These are phyloP conservation scores for Drosophila parabipectinata DNA, from an alignment of 1,140 invertebrate genomes.

Conservation along the genomic window DNA sequence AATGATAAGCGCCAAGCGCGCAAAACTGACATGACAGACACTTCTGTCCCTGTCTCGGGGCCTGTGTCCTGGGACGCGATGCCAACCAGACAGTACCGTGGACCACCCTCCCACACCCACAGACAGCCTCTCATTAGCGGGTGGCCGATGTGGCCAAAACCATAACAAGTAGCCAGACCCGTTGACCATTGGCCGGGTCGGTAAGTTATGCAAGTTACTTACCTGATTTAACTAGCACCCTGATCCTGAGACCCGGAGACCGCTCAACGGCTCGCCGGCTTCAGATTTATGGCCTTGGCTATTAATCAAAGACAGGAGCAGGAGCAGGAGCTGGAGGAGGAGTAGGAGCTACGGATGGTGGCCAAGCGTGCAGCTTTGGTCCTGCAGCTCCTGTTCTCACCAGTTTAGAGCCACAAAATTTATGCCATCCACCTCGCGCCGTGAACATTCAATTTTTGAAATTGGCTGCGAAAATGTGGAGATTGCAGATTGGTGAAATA, in stretches of 20 bases:
- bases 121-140: conserved; percentile 46
- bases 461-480: conserved; percentile 49
- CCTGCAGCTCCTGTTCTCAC: neutral
- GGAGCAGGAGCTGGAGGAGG: no score
- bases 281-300: conserved; percentile 49
- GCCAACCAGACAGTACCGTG: neutral
- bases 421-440: conserved; percentile 25
- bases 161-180: conserved; percentile 40
- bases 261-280: neutral
- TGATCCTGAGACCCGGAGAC: neutral
- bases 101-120: no score
- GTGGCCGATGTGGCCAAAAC: conserved; percentile 10
- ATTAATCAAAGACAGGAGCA: conserved; percentile 58
- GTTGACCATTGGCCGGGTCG: conserved; percentile 32
- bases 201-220: conserved; percentile 61
- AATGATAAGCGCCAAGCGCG: conserved; percentile 37
- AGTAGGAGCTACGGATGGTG: no score
- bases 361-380: no score
- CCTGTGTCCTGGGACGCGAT: neutral
- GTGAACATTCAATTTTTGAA: conserved; percentile 49
- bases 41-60: conserved; percentile 7
- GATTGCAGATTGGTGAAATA: conserved; percentile 47
- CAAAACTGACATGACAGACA: conserved; percentile 44
- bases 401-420: conserved; percentile 31
- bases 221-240: conserved; percentile 21